Conservation (phyloP, 2,888 invertebrate species). For the Parelbella ahira region DNA sequence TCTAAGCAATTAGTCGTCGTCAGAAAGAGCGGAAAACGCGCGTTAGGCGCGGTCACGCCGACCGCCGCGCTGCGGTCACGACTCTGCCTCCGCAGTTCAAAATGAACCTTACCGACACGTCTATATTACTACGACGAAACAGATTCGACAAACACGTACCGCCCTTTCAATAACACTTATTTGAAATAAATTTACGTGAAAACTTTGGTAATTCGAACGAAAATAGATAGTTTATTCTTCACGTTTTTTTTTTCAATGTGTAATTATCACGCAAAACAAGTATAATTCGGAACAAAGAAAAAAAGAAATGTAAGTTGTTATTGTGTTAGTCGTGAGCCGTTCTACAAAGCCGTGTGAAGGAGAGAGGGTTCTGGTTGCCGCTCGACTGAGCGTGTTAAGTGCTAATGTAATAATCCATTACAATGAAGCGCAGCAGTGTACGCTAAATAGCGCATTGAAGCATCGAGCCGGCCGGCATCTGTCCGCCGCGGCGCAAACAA, state of each 20-base stretch:
- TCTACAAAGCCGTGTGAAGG: slow-evolving; percentile 53
- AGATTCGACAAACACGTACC: slow-evolving; percentile 3
- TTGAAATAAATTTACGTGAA: slow-evolving; percentile 15
- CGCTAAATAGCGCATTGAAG: slow-evolving; percentile 78
- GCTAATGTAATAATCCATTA: slow-evolving; percentile 81
- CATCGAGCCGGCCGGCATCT: slow-evolving; percentile 70
- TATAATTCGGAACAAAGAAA: slow-evolving; percentile 43
- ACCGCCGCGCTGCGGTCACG: slow-evolving; percentile 55
- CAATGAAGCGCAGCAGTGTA: slow-evolving; percentile 74
- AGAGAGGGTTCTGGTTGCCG: slow-evolving; percentile 63
- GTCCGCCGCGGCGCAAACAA: slow-evolving; percentile 71
- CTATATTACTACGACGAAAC: background rate
- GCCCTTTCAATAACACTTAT: slow-evolving; percentile 5
- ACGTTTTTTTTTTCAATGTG: no score
- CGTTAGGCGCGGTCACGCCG: slow-evolving; percentile 75
- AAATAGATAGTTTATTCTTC: no score
- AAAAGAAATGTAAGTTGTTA: slow-evolving; percentile 57
- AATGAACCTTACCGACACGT: slow-evolving; percentile 35
- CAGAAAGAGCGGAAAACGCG: slow-evolving; percentile 80
- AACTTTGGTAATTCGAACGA: background rate
- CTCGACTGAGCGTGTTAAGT: slow-evolving; percentile 76
- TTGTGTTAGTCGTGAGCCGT: slow-evolving; percentile 56
- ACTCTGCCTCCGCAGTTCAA: slow-evolving; percentile 35
- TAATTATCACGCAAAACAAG: slow-evolving; percentile 42
- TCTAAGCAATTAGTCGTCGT: slow-evolving; percentile 80